A percentile compares a stretch with the other conserved stretches of the same genome.
Conservation (phyloP, 2,797 vertebrate species). For the Myoxocephalus aenaeus region DNA sequence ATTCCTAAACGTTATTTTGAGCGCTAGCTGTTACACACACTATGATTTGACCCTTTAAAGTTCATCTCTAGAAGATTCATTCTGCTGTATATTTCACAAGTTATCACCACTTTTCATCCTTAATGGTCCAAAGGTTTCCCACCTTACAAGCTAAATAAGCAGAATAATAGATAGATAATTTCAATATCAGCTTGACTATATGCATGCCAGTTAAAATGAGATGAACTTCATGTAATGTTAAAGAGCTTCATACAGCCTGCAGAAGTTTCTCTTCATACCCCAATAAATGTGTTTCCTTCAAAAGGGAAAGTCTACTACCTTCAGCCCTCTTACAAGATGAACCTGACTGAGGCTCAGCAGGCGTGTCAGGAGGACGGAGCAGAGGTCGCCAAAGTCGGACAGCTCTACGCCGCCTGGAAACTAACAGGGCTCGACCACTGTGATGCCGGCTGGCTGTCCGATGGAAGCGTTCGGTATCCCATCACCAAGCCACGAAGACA, state of each 20-base stretch:
- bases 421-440: slow-evolving; percentile 86
- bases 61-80: no score
- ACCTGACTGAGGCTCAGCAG: slow-evolving; percentile 83
- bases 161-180: no score
- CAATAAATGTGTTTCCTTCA: not conserved
- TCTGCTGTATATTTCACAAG: not conserved
- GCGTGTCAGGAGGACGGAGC: slow-evolving; percentile 82
- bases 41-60: no score
- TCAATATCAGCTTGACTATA: no score
- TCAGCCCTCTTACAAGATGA: slow-evolving; percentile 78
- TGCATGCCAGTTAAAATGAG: no score
- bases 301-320: slow-evolving; percentile 89
- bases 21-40: no score
- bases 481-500: slow-evolving; percentile 83
- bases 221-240: not conserved
- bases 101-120: not conserved
- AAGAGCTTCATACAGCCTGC: not conserved
- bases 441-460: slow-evolving; percentile 89
- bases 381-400: slow-evolving; percentile 88
- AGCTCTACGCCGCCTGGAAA: slow-evolving; percentile 91
- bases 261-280: not conserved
- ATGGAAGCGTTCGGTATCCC: slow-evolving; percentile 89
- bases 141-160: not conserved
- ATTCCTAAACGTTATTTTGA: not conserved
- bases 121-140: not conserved